A percentile compares a stretch with the other conserved stretches of the same genome.
Evolutionary conservation across 2,797 vertebrate genomes (phyloP).

Genomic region (Pterois miles): DNA sequence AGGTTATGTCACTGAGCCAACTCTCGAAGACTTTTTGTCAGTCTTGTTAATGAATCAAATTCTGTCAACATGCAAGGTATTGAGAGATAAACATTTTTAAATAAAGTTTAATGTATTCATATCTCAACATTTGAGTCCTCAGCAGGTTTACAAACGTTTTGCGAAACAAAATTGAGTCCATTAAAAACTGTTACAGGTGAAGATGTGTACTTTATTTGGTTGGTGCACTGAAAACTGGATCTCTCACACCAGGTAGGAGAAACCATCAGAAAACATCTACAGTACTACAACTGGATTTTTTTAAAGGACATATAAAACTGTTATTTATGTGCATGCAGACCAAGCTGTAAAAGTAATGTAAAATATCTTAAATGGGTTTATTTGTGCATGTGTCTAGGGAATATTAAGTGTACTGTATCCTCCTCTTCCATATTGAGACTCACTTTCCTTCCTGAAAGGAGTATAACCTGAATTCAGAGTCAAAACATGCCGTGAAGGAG

Average conservation of each 20-base stretch:
- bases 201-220: neutral
- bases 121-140: neutral
- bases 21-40: neutral
- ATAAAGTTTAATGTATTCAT: neutral
- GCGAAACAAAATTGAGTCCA: neutral
- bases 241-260: too few relatives aligned
- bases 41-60: neutral
- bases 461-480: conserved; percentile 3
- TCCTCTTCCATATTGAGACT: neutral
- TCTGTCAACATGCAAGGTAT: neutral
- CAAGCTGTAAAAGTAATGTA: neutral
- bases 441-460: conserved; percentile 32
- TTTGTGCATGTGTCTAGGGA: neutral
- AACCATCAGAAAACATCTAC: neutral
- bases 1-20: neutral
- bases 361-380: neutral
- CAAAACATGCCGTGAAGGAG: neutral
- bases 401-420: neutral
- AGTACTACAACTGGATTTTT: neutral
- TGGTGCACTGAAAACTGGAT: neutral
- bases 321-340: neutral
- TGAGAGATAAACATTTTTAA: conserved; percentile 3
- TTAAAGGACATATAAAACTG: neutral
- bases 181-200: neutral
- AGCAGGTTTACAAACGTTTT: neutral